phyloP scores from a whole-genome alignment of 2,113 vertebrate genomes.

The Hydrochoerus hydrochaeris region DNA sequence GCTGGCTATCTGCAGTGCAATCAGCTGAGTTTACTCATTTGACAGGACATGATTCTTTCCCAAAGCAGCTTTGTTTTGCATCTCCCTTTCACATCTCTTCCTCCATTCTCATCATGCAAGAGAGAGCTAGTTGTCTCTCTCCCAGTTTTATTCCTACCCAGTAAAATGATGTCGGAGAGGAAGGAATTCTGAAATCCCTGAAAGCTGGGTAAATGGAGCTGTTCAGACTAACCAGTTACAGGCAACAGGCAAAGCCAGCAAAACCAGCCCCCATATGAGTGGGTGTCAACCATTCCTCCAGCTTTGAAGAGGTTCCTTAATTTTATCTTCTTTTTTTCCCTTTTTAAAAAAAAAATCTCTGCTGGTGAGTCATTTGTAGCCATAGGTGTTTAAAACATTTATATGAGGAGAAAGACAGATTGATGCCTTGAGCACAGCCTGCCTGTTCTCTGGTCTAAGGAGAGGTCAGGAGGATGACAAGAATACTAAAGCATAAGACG shows the following conservation, averaged over 20 bases:
- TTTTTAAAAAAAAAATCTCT: slow-evolving; percentile 61
- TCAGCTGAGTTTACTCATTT: slow-evolving; percentile 49
- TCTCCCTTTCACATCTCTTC: not conserved
- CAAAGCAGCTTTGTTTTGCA: slow-evolving; percentile 46
- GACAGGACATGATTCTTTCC: slow-evolving; percentile 52
- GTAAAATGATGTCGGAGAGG: not conserved
- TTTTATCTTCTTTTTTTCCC: slow-evolving; percentile 44
- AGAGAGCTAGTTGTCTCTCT: not conserved
- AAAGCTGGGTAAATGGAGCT: not conserved
- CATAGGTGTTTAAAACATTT: slow-evolving; percentile 87
- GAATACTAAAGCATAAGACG: slow-evolving; percentile 84
- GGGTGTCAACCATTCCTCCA: not conserved
- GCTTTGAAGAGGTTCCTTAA: slow-evolving; percentile 42
- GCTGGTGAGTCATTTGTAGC: slow-evolving; percentile 80
- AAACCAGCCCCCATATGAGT: not conserved
- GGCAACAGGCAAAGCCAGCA: not conserved
- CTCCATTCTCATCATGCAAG: not conserved
- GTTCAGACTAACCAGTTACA: not conserved
- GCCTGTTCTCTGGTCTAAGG: slow-evolving; percentile 85
- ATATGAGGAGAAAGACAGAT: slow-evolving; percentile 85
- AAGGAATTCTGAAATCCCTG: slow-evolving; percentile 15
- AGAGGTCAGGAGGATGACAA: slow-evolving; percentile 86
- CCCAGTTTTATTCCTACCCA: not conserved
- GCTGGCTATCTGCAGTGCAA: slow-evolving; percentile 58
- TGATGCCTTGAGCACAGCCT: slow-evolving; percentile 85